Evolutionary conservation across 2,888 invertebrate species (phyloP), one percentile per base, ranked within the genome.

Genomic region (Drosophila engyochracea): DNA sequence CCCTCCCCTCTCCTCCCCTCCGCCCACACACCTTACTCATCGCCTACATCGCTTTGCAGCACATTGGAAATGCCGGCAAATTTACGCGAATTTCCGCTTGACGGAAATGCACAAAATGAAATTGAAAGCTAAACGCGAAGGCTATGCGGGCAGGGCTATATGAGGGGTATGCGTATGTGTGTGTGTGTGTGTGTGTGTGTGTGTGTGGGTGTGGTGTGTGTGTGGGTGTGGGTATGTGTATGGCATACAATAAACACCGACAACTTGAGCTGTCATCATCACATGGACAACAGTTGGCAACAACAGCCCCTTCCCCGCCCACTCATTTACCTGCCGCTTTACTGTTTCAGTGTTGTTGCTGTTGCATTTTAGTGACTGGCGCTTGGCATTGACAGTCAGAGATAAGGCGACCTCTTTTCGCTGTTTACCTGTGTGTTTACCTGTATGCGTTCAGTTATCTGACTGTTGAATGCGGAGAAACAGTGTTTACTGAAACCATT

Each of bases 31-130:
- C 14, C 12, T n/a, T 3, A 9, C 52, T 33, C 30, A 31, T 49
- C 37, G 1, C 33, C 28, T 49, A 16, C 31, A n/a, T 47, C 16
- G 39, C 22, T 53, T 35, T 28, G 25, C 44, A 41, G 25, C 49
- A 52, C 59, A 72, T 70, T 79, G 89, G 79, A 86, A 87, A 89
- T 79, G 79, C 71, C 87, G 89, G 89, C 87, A 80, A 86, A 85
- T 85, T 85, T 85, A 80, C 85, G 85, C 87, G 87, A 87, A 85
- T 87, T 89, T 85, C 85, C 85, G 85, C 79, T 87, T 80, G 77
- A 89, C 89, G 89, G 85, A 85, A 87, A 89, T 89, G 85, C 87
- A 89, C 87, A 89, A 89, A 85, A 84, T 89, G 87, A 85, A 87
- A 75, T 87, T 79, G 85, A 75, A 74, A 70, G 78, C 81, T 66